These are phyloP conservation scores for Mallotus villosus DNA, from an alignment of 2,797 vertebrate genomes.

Conservation along the genomic window DNA sequence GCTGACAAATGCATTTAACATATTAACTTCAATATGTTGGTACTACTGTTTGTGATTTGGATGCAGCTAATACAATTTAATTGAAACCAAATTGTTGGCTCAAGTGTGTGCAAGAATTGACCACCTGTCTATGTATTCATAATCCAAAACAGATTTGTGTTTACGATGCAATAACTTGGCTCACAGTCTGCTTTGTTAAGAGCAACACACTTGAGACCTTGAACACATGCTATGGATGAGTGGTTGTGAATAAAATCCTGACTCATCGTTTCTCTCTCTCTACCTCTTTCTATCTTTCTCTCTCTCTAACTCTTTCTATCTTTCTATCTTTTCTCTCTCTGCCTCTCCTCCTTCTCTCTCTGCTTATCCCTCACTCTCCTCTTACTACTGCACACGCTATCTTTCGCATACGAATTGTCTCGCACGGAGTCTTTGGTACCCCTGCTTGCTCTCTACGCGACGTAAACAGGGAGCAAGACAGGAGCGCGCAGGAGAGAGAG, in stretches of 20 bases:
- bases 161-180: background rate
- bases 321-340: too few species aligned
- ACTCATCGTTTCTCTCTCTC: constrained; percentile 41
- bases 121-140: background rate
- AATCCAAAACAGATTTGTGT: background rate
- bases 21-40: constrained; percentile 10
- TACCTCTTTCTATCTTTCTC: constrained; percentile 5
- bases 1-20: constrained; percentile 6
- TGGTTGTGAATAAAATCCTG: constrained; percentile 33
- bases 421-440: too few species aligned
- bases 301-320: constrained; percentile 1
- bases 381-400: too few species aligned
- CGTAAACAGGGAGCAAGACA: too few species aligned
- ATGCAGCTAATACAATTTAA: constrained; percentile 25
- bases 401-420: too few species aligned
- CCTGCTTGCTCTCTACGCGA: too few species aligned
- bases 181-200: background rate
- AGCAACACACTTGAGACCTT: constrained; percentile 12
- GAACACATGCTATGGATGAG: constrained; percentile 6
- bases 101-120: constrained; percentile 35
- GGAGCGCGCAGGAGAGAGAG: too few species aligned
- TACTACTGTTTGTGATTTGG: constrained; percentile 9
- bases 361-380: constrained; percentile 1
- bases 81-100: constrained; percentile 34
- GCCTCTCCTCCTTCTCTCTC: constrained; percentile 25